Evolutionary conservation across 2,888 invertebrate species (phyloP).

Genomic region (Cataglyphis rosenhaueri): DNA sequence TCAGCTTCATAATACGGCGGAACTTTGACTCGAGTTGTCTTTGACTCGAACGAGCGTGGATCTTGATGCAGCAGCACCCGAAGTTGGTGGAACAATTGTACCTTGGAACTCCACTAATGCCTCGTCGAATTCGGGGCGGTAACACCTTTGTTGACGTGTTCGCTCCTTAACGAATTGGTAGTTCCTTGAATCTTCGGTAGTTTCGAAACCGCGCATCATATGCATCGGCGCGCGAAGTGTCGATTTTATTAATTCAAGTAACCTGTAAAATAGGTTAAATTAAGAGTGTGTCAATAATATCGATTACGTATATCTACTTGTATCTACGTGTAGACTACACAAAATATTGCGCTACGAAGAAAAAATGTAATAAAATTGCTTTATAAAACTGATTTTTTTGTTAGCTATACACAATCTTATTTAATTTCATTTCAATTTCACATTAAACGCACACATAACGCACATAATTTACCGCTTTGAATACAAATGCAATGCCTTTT

Average conservation of each 20-base stretch:
- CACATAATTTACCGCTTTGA: neutral
- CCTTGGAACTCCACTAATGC: conserved; percentile 43
- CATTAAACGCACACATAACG: neutral
- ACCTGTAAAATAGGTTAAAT: neutral
- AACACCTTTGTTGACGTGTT: conserved; percentile 59
- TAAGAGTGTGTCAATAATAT: neutral
- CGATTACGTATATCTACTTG: neutral
- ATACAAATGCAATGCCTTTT: neutral
- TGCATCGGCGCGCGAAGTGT: conserved; percentile 3
- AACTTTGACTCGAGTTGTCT: conserved; percentile 65
- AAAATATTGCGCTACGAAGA: neutral
- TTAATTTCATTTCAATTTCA: neutral
- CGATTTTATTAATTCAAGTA: conserved; percentile 8
- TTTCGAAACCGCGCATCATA: conserved; percentile 22
- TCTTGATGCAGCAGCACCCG: conserved; percentile 58
- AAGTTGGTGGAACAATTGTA: conserved; percentile 58
- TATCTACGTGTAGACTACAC: no score
- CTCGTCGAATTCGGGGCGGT: conserved; percentile 34
- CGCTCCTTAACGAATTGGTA: conserved; percentile 51
- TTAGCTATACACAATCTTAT: neutral
- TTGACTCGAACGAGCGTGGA: conserved; percentile 65
- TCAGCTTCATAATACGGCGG: conserved; percentile 72
- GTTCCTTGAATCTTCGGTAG: conserved; percentile 33
- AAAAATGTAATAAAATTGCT: neutral
- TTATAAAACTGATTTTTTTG: neutral